These are phyloP conservation scores for Ectropis grisescens DNA, from an alignment of 1,140 invertebrate species.

Conservation along the genomic window DNA sequence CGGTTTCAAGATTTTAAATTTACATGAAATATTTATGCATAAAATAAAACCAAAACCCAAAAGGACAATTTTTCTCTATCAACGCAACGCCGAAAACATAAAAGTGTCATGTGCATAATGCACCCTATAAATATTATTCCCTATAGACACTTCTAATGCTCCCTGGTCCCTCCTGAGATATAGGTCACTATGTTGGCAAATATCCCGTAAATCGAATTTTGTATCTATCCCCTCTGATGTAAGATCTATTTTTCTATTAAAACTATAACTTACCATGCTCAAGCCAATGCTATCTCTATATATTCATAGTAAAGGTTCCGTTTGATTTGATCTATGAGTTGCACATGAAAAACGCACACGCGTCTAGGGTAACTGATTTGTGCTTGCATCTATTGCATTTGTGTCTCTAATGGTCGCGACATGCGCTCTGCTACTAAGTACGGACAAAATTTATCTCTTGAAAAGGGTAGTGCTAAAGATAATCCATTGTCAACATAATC, in stretches of 20 bases:
- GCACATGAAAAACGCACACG: slow-evolving; percentile 20
- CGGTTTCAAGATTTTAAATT: too few relatives aligned
- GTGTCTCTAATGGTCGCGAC: slow-evolving; percentile 47
- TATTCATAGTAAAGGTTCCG: too few relatives aligned
- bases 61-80: slow-evolving; percentile 18
- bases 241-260: too few relatives aligned
- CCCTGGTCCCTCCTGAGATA: slow-evolving; percentile 59
- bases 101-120: slow-evolving; percentile 67
- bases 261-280: too few relatives aligned
- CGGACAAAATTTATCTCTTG: slow-evolving; percentile 54
- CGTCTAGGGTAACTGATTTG: slow-evolving; percentile 42
- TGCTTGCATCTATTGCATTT: slow-evolving; percentile 35
- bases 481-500: slow-evolving; percentile 56
- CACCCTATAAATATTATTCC: slow-evolving; percentile 67
- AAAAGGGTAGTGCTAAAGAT: slow-evolving; percentile 44
- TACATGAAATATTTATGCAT: too few relatives aligned
- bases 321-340: too few relatives aligned
- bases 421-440: slow-evolving; percentile 35
- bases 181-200: slow-evolving; percentile 53
- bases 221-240: too few relatives aligned
- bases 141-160: slow-evolving; percentile 49
- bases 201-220: too few relatives aligned
- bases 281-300: too few relatives aligned
- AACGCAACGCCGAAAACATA: slow-evolving; percentile 58
- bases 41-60: too few relatives aligned